These are phyloP conservation scores for Girardinichthys multiradiatus DNA, from an alignment of 2,113 vertebrate species.

Conservation along the genomic window DNA sequence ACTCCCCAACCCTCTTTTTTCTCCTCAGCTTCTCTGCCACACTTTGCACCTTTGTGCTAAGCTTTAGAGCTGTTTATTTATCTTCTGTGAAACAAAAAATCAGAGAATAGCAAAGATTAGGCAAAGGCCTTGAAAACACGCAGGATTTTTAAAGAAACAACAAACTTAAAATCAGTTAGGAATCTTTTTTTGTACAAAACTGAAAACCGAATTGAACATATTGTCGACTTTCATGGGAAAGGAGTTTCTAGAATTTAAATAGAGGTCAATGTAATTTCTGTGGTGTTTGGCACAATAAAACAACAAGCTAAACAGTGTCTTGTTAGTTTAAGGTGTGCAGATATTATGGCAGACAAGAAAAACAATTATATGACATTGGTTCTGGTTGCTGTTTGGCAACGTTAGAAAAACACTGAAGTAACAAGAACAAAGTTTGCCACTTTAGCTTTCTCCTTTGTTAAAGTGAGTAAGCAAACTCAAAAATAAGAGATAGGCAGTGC, in stretches of 20 bases:
- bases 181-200: constrained; percentile 18
- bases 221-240: too few relatives aligned
- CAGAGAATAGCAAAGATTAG: constrained; percentile 12
- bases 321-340: neutral
- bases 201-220: neutral
- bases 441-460: too few relatives aligned
- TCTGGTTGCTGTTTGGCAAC: too few relatives aligned
- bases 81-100: constrained; percentile 16
- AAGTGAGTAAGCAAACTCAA: too few relatives aligned
- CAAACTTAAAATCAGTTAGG: neutral
- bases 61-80: constrained; percentile 40
- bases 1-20: neutral
- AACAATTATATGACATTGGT: too few relatives aligned
- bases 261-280: neutral
- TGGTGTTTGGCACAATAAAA: too few relatives aligned
- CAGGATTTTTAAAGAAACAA: neutral
- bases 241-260: neutral
- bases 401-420: too few relatives aligned
- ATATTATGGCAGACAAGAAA: neutral
- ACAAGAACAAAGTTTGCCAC: too few relatives aligned
- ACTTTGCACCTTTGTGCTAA: constrained; percentile 36
- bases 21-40: constrained; percentile 28
- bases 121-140: constrained; percentile 14
- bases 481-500: too few relatives aligned
- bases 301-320: neutral